Evolutionary conservation across 2,888 invertebrate species (phyloP).

Genomic region (Patella ulyssiponensis): DNA sequence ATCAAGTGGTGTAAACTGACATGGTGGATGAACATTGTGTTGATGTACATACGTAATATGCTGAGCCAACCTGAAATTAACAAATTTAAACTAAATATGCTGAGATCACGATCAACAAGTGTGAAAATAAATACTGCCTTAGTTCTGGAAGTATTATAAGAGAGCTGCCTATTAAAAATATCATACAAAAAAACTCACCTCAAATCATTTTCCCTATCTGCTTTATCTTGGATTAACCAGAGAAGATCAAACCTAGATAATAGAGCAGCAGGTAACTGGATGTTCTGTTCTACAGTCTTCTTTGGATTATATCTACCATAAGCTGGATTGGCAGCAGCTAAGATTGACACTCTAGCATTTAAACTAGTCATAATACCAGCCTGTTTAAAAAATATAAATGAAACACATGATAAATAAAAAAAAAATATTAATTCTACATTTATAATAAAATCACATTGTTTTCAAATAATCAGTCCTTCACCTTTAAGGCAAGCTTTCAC

Average conservation of each 20-base stretch:
- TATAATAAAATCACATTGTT: too few relatives aligned
- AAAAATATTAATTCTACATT: too few relatives aligned
- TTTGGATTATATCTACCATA: conserved; percentile 98
- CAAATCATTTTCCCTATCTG: conserved; percentile 80
- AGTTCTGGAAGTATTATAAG: too few relatives aligned
- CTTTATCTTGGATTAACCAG: conserved; percentile 91
- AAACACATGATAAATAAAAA: too few relatives aligned
- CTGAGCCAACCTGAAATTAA: conserved; percentile 82
- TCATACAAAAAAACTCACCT: conserved; percentile 69
- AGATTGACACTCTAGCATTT: conserved; percentile 96
- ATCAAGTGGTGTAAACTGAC: conserved; percentile 82
- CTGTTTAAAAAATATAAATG: conserved; percentile 70
- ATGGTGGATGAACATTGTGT: conserved; percentile 88
- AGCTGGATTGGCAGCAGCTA: conserved; percentile 99
- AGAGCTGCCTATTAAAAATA: background rate
- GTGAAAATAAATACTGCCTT: background rate
- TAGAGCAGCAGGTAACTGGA: conserved; percentile 96
- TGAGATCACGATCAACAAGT: background rate
- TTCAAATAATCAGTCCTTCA: too few relatives aligned
- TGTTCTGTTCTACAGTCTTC: conserved; percentile 94
- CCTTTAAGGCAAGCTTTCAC: too few relatives aligned
- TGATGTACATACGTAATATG: conserved; percentile 99
- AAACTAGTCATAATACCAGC: conserved; percentile 98
- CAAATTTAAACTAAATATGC: background rate
- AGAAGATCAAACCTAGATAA: conserved; percentile 95